A percentile compares a stretch with the other conserved stretches of the same genome.
Evolutionary conservation across 2,888 invertebrate genomes (phyloP).

Genomic region (Cryptocheilus praepositus): DNA sequence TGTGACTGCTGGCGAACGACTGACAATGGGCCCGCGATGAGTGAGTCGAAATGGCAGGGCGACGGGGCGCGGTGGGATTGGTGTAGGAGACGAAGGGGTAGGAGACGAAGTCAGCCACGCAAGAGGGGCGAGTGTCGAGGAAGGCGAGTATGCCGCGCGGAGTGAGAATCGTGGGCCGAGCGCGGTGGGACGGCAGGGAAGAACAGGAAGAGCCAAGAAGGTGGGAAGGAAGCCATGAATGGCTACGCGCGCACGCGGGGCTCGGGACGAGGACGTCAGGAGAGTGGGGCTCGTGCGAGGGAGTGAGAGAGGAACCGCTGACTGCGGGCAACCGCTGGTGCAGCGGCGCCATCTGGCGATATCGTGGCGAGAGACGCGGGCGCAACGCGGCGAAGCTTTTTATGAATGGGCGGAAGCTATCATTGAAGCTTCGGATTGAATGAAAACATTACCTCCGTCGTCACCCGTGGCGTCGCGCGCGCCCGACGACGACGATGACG

Average conservation of each 20-base stretch:
- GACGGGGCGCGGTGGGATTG: conserved; percentile 24
- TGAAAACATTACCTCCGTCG: conserved; percentile 70
- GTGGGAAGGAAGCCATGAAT: conserved; percentile 63
- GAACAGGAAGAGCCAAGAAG: conserved; percentile 47
- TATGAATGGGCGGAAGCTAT: conserved; percentile 75
- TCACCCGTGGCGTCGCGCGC: conserved; percentile 35
- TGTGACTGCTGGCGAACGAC: conserved; percentile 61
- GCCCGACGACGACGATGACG: conserved; percentile 52
- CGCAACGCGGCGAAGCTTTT: conserved; percentile 67
- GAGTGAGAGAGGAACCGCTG: conserved; percentile 21
- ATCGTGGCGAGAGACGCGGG: conserved; percentile 53
- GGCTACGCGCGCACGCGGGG: conserved; percentile 51
- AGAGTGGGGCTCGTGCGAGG: conserved; percentile 24
- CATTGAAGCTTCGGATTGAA: conserved; percentile 75
- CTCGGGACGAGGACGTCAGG: conserved; percentile 27
- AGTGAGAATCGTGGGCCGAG: neutral
- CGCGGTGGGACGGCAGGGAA: conserved; percentile 23
- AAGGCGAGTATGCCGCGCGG: conserved; percentile 56
- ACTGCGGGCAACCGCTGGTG: too few relatives aligned
- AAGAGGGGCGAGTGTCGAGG: conserved; percentile 54
- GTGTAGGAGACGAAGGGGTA: conserved; percentile 20
- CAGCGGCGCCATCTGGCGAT: conserved; percentile 69
- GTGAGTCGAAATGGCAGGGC: conserved; percentile 35
- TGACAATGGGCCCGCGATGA: conserved; percentile 61
- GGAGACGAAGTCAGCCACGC: conserved; percentile 16